Evolutionary conservation across 1,140 invertebrate species (phyloP).

Genomic region (Lycorma delicatula): DNA sequence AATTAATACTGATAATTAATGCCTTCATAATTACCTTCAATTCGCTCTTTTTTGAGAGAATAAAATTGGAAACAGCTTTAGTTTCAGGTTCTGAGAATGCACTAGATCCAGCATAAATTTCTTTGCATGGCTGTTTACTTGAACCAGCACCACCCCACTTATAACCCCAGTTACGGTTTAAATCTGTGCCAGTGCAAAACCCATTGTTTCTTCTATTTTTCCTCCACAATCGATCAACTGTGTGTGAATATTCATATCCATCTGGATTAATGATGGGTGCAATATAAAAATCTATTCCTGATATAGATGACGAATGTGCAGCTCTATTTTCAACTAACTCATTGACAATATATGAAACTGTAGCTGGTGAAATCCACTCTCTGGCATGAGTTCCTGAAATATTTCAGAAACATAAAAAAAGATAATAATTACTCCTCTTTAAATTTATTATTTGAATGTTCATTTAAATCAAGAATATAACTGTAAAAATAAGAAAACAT

Average conservation of each 20-base stretch:
- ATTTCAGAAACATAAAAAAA: too few relatives aligned
- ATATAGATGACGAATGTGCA: constrained; percentile 57
- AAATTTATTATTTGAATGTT: too few relatives aligned
- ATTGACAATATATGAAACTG: constrained; percentile 54
- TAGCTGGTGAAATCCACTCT: constrained; percentile 74
- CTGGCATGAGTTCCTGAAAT: constrained; percentile 59
- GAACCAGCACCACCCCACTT: constrained; percentile 62
- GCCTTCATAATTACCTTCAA: constrained; percentile 29
- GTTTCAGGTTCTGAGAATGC: constrained; percentile 84
- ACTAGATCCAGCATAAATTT: constrained; percentile 65
- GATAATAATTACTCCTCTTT: too few relatives aligned
- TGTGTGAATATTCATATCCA: constrained; percentile 55
- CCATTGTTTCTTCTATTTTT: constrained; percentile 57
- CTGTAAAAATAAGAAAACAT: too few relatives aligned
- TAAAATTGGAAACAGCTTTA: constrained; percentile 37
- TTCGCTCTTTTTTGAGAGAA: constrained; percentile 21
- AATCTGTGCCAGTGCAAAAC: constrained; percentile 46
- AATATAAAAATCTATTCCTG: constrained; percentile 49
- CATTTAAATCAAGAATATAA: too few relatives aligned
- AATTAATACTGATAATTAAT: too few relatives aligned
- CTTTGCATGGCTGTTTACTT: constrained; percentile 64
- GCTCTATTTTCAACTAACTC: constrained; percentile 66
- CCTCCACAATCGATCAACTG: constrained; percentile 66
- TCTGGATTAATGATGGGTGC: constrained; percentile 53
- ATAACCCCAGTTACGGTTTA: constrained; percentile 62